Conservation (phyloP, 2,888 invertebrate species). For the Eumerus sabulonum region DNA sequence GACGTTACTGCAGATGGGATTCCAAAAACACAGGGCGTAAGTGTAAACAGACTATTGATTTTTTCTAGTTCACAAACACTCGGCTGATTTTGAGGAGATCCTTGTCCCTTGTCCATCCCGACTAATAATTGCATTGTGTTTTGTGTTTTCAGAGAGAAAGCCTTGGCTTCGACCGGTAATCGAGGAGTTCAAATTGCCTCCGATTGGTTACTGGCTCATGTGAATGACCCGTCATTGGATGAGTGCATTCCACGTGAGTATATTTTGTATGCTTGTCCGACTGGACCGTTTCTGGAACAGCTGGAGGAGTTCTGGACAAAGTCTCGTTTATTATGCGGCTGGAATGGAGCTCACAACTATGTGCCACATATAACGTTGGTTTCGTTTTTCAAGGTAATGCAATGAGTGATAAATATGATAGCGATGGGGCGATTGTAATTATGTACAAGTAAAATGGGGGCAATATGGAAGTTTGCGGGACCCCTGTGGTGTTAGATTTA, state of each 20-base stretch:
- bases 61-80: constrained; percentile 16
- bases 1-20: constrained; percentile 92
- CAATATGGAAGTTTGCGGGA: no score
- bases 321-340: constrained; percentile 86
- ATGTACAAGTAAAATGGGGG: no score
- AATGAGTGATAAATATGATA: no score
- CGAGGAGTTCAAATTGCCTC: constrained; percentile 92
- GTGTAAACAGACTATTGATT: constrained; percentile 76
- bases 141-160: constrained; percentile 86
- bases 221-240: constrained; percentile 90
- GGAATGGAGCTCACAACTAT: constrained; percentile 95
- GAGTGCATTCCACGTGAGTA: constrained; percentile 89
- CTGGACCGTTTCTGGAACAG: constrained; percentile 83
- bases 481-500: no score
- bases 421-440: no score
- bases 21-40: constrained; percentile 93
- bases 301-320: constrained; percentile 87
- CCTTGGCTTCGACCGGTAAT: constrained; percentile 93
- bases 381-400: constrained; percentile 89
- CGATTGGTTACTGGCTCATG: constrained; percentile 94
- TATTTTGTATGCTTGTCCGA: constrained; percentile 92
- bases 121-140: neutral
- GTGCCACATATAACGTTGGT: constrained; percentile 94
- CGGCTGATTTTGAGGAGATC: no score
- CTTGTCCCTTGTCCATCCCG: no score